These are phyloP conservation scores for Oreotrochilus melanogaster DNA, from an alignment of 2,113 vertebrate species.

Conservation along the genomic window DNA sequence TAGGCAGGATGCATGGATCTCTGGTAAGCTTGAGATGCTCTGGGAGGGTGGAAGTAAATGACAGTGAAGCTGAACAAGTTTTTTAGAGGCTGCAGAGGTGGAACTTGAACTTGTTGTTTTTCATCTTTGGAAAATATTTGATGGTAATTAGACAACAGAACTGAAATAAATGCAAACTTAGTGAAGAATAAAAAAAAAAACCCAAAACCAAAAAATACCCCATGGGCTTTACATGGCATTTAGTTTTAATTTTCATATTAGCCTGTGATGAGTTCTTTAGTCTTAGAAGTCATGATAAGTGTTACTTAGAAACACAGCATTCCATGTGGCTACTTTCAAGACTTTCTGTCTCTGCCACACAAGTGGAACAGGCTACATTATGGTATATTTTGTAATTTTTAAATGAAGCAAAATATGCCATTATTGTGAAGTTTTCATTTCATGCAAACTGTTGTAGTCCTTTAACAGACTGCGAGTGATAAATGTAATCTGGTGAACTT, in stretches of 20 bases:
- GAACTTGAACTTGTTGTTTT: not conserved
- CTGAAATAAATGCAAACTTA: not conserved
- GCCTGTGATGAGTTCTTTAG: not conserved
- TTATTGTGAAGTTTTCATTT: conserved; percentile 51
- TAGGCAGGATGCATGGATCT: not conserved
- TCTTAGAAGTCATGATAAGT: not conserved
- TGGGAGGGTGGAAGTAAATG: not conserved
- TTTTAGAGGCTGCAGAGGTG: not conserved
- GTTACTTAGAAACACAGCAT: not conserved
- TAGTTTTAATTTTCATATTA: not conserved
- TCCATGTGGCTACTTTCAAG: not conserved
- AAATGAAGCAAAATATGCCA: conserved; percentile 35
- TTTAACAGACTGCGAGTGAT: conserved; percentile 59
- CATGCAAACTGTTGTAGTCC: conserved; percentile 37
- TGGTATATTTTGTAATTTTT: not conserved
- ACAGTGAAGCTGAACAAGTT: not conserved
- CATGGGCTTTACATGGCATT: not conserved
- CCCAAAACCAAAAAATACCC: not conserved
- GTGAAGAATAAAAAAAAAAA: not conserved
- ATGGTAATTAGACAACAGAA: not conserved
- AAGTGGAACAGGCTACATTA: not conserved
- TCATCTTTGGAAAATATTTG: not conserved
- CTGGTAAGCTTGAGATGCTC: not conserved
- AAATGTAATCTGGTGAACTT: conserved; percentile 57
- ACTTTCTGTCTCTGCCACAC: not conserved